A percentile compares a stretch with the other conserved stretches of the same genome.
Conservation (phyloP, 1,140 invertebrate genomes). For the Trichonephila clavata region DNA sequence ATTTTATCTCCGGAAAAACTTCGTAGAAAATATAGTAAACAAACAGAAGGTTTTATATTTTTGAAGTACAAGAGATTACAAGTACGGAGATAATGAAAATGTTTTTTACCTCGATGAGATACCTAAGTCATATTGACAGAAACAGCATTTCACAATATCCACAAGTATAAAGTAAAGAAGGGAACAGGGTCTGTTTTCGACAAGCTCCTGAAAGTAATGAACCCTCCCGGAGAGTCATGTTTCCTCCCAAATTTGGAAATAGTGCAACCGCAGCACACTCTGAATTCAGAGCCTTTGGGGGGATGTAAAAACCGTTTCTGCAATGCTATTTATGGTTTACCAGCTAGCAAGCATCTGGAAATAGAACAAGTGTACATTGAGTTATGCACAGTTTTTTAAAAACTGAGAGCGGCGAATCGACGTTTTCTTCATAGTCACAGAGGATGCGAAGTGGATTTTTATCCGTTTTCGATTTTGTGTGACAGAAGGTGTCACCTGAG, state of each 20-base stretch:
- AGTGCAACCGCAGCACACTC: conserved; percentile 72
- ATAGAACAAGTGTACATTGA: conserved; percentile 76
- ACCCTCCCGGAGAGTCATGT: conserved; percentile 73
- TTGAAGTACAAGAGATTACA: background rate
- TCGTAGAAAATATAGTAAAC: background rate
- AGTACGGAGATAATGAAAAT: background rate
- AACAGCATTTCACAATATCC: conserved; percentile 53
- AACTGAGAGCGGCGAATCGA: conserved; percentile 41
- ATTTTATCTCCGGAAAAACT: no score
- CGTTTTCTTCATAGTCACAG: background rate
- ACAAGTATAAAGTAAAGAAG: conserved; percentile 43
- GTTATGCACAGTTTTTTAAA: conserved; percentile 70
- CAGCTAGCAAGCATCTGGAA: conserved; percentile 74
- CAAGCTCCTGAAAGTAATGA: conserved; percentile 75
- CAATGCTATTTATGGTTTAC: conserved; percentile 77
- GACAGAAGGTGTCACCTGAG: conserved; percentile 24
- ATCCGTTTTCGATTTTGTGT: background rate
- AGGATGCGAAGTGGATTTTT: background rate
- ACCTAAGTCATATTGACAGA: conserved; percentile 68
- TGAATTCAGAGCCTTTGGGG: conserved; percentile 70
- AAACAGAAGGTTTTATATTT: background rate
- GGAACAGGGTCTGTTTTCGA: conserved; percentile 57
- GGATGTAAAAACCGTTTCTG: conserved; percentile 58
- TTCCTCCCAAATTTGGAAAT: conserved; percentile 77
- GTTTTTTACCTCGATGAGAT: conserved; percentile 20